Evolutionary conservation across 2,113 vertebrate genomes (phyloP).

Genomic region (Myrmophylax atrothorax): DNA sequence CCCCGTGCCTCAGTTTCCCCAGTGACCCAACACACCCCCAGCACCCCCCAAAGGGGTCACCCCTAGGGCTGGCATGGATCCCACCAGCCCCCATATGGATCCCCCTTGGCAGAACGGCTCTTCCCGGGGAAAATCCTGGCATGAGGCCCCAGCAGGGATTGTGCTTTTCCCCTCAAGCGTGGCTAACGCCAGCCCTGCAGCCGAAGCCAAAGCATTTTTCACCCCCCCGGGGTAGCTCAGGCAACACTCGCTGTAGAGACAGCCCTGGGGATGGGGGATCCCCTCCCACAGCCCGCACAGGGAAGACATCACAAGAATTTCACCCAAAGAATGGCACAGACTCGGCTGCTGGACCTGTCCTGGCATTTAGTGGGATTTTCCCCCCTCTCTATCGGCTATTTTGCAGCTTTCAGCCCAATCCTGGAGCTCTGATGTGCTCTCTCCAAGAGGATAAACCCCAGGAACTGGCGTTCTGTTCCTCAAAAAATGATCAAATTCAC

Average conservation of each 20-base stretch:
- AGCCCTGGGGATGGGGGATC: neutral
- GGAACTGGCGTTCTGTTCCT: neutral
- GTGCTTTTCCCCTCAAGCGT: conserved; percentile 58
- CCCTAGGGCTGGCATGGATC: neutral
- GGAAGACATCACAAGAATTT: neutral
- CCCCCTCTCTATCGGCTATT: neutral
- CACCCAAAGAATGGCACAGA: neutral
- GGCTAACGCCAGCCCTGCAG: neutral
- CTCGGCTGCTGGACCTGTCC: neutral
- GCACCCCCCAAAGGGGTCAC: accelerated
- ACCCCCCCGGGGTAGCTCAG: neutral
- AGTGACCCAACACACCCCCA: accelerated
- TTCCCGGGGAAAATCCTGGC: neutral
- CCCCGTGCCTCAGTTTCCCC: conserved; percentile 24
- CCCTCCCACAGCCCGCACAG: neutral
- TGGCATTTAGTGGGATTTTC: neutral
- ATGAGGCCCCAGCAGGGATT: neutral
- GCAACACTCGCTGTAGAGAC: neutral
- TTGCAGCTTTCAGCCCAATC: neutral
- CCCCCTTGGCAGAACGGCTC: neutral
- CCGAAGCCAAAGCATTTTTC: neutral
- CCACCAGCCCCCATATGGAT: accelerated
- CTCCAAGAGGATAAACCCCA: neutral
- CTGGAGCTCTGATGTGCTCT: neutral
- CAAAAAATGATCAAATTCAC: neutral